A percentile compares a stretch with the other conserved stretches of the same genome.
Conservation (phyloP, 2,113 vertebrate species). For the Xerus inauris region DNA sequence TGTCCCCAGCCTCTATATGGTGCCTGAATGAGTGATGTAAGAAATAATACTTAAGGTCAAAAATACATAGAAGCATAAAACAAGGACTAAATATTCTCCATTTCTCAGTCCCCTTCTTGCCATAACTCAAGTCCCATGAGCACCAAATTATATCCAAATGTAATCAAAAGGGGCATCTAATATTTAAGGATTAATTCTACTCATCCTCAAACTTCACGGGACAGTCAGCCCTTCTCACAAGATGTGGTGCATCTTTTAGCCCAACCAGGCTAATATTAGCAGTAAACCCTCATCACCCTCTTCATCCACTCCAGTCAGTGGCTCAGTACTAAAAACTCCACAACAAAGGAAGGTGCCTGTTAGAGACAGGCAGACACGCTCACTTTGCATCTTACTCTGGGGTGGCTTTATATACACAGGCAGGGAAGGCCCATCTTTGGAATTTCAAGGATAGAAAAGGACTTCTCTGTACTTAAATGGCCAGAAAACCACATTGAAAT, state of each 20-base stretch:
- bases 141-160: not conserved
- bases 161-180: not conserved
- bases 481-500: not conserved
- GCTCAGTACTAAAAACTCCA: not conserved
- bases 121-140: not conserved
- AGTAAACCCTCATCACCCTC: not conserved
- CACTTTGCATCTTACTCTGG: not conserved
- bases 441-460: conserved; percentile 21
- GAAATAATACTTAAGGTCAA: not conserved
- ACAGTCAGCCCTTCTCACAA: not conserved
- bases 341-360: not conserved
- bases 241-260: not conserved
- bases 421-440: not conserved
- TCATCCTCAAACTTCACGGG: not conserved
- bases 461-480: not conserved
- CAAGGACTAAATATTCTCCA: not conserved
- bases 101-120: not conserved
- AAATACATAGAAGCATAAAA: not conserved
- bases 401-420: not conserved
- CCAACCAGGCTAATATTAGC: not conserved
- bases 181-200: not conserved
- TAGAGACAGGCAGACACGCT: not conserved
- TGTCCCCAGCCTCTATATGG: not conserved
- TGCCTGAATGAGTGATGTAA: not conserved
- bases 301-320: not conserved